Evolutionary conservation across 2,113 vertebrate genomes (phyloP), one percentile per base, ranked within the genome.

Genomic region (Gracilinanus agilis): DNA sequence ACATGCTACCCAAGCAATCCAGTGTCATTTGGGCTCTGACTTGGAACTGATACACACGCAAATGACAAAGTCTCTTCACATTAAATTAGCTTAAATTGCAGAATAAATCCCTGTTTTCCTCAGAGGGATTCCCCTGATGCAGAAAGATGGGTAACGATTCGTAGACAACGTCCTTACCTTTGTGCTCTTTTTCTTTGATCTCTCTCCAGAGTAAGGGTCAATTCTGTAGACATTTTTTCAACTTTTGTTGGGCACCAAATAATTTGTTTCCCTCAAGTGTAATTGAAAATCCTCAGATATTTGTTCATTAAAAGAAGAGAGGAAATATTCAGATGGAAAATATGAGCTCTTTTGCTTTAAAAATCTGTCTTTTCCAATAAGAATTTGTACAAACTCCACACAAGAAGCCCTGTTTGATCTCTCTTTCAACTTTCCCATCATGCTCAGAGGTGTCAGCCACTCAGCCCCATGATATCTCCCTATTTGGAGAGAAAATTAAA

Each of bases 401-500:
- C 7, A 0, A 13, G 2, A 96, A 92, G 4, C 55, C 90, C 1
- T 25, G 13, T 90, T 61, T 91, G 89, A 4, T 16, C 94, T 90
- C 88, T 92, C 94, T 88, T 44, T 0, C 49, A 92, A 53, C 16
- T 1, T 88, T 44, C 90, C 89, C 92, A 5, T 54, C 24, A 3
- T 27, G 53, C 94, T 67, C 56, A 40, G 44, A 90, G 49, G 61
- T 88, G 54, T 10, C 91, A 12, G 55, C 90, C 44, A 53, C 5
- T 67, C 4, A 0, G 67, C 34, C 89, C 93, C 54, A 58, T 9
- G 0, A 83, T 12, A 56, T 90, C 5, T 8, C 25, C 21, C 27
- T 91, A 54, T 24, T 54, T 94, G 61, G 90, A 96, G 96, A 89
- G 11, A 93, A 83, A 94, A 96, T 95, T 3, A 55, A 94, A 96